A percentile compares a stretch with the other conserved stretches of the same genome.
phyloP scores from a whole-genome alignment of 2,888 invertebrate genomes.

The Diaprepes abbreviatus region DNA sequence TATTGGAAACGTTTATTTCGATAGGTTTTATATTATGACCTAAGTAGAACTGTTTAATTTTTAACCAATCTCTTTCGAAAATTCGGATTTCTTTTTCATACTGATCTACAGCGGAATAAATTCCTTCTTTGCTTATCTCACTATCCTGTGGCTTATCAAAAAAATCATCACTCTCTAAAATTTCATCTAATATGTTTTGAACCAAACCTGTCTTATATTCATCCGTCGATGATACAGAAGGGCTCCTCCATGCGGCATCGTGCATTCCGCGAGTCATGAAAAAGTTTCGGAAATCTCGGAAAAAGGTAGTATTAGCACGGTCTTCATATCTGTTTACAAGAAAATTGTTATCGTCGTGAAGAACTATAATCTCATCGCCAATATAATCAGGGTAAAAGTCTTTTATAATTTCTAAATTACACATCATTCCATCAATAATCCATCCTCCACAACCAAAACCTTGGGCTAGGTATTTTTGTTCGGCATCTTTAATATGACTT shows the following conservation, averaged over 20 bases:
- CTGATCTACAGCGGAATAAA: conserved; percentile 33
- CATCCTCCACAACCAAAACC: conserved; percentile 69
- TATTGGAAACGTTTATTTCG: conserved; percentile 58
- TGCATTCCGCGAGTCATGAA: conserved; percentile 57
- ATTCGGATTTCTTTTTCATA: conserved; percentile 52
- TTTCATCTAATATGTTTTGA: conserved; percentile 49
- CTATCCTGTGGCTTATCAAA: conserved; percentile 12
- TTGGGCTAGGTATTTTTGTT: conserved; percentile 61
- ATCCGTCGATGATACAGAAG: conserved; percentile 49
- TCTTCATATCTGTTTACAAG: conserved; percentile 60
- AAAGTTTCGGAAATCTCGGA: conserved; percentile 59
- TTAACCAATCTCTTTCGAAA: conserved; percentile 55
- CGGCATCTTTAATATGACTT: conserved; percentile 64
- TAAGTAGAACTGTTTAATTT: conserved; percentile 55
- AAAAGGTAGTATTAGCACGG: conserved; percentile 55
- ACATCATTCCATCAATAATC: conserved; percentile 74
- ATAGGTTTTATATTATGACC: conserved; percentile 52
- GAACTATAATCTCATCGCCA: conserved; percentile 72
- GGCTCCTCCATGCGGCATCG: conserved; percentile 59
- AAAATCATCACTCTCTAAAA: conserved; percentile 50
- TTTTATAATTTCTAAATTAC: conserved; percentile 69
- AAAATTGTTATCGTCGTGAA: conserved; percentile 70
- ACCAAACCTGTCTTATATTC: conserved; percentile 43
- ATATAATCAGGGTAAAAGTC: conserved; percentile 67
- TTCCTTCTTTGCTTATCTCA: neutral